Conservation (phyloP, 2,797 vertebrate genomes). For the Moxostoma hubbsi region DNA sequence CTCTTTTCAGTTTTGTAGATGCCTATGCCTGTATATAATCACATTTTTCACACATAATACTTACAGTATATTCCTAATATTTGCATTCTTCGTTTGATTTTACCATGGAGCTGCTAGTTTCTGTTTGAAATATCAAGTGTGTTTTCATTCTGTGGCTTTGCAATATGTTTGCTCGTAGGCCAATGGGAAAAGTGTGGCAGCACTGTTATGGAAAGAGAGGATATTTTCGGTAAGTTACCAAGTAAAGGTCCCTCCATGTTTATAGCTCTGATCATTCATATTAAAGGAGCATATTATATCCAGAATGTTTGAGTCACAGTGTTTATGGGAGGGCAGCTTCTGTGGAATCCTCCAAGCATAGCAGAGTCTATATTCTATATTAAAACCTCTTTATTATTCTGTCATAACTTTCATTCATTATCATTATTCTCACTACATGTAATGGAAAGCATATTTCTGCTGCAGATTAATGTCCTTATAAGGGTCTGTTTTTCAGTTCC, state of each 20-base stretch:
- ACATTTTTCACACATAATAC: neutral
- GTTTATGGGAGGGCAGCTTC: neutral
- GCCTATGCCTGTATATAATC: neutral
- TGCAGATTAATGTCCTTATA: slow-evolving; percentile 28
- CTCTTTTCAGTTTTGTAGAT: too few relatives aligned
- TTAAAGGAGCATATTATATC: neutral
- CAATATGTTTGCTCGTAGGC: too few relatives aligned
- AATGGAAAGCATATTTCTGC: slow-evolving; percentile 37
- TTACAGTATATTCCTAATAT: too few relatives aligned
- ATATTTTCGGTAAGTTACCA: too few relatives aligned
- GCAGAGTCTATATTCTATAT: neutral
- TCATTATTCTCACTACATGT: neutral
- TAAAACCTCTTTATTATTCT: slow-evolving; percentile 21
- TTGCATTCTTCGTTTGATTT: neutral
- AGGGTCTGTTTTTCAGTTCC: slow-evolving; percentile 40
- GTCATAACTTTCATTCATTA: slow-evolving; percentile 17
- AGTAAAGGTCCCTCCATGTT: neutral
- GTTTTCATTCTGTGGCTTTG: too few relatives aligned
- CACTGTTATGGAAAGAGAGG: neutral
- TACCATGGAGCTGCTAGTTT: neutral
- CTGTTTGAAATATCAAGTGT: too few relatives aligned
- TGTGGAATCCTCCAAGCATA: neutral
- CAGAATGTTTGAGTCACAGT: neutral
- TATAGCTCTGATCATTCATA: neutral
- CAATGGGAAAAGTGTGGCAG: neutral